phyloP scores from a whole-genome alignment of 2,888 invertebrate species.

The Seira ritae region DNA sequence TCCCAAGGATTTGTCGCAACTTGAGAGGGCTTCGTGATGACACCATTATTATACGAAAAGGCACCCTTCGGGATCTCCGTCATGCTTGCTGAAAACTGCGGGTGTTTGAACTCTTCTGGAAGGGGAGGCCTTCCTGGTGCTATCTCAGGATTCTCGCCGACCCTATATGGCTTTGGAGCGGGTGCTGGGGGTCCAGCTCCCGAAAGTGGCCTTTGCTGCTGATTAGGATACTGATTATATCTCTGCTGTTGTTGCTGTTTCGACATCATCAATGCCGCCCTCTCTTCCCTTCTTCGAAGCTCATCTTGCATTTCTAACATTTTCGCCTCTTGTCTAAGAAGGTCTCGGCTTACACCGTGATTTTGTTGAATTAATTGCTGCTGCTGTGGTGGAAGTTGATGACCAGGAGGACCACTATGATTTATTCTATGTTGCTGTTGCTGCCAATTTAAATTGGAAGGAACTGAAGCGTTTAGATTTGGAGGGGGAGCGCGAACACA shows the following conservation, averaged over 20 bases:
- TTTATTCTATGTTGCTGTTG: conserved; percentile 74
- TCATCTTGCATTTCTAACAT: conserved; percentile 90
- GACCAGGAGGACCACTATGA: conserved; percentile 22
- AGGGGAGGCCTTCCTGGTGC: conserved; percentile 76
- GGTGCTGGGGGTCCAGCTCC: conserved; percentile 65
- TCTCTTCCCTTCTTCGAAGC: conserved; percentile 79
- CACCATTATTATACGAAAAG: conserved; percentile 74
- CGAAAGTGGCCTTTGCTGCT: conserved; percentile 58
- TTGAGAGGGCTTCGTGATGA: conserved; percentile 40
- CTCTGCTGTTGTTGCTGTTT: conserved; percentile 74
- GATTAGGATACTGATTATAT: conserved; percentile 72
- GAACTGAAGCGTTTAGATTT: conserved; percentile 67
- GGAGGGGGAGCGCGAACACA: conserved; percentile 68
- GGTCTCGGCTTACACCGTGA: conserved; percentile 75
- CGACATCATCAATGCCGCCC: conserved; percentile 72
- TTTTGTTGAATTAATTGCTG: conserved; percentile 69
- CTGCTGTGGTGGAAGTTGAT: conserved; percentile 74
- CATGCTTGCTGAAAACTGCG: conserved; percentile 81
- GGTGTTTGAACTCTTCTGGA: conserved; percentile 75
- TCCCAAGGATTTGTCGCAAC: conserved; percentile 89
- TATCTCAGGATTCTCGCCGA: conserved; percentile 70
- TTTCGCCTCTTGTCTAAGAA: conserved; percentile 78
- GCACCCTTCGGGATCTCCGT: conserved; percentile 80
- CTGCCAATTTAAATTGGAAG: conserved; percentile 71
- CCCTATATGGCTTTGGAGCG: conserved; percentile 73